These are phyloP conservation scores for Cacoxenus indagator DNA, from an alignment of 2,888 invertebrate genomes.

Conservation along the genomic window DNA sequence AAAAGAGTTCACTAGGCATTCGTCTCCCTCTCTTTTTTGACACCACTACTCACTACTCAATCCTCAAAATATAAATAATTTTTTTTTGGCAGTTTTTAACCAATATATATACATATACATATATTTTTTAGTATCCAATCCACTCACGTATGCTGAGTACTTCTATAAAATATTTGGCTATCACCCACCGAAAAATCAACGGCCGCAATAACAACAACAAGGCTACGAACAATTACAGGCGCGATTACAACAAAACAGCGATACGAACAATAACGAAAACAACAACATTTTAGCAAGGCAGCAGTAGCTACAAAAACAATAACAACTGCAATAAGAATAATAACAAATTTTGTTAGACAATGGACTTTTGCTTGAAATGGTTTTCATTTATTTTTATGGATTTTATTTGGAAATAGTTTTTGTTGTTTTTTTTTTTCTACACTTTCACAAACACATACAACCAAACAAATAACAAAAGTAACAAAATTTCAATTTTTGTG, in stretches of 20 bases:
- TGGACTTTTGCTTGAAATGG: slow-evolving; percentile 43
- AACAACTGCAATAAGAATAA: slow-evolving; percentile 24
- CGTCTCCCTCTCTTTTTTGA: not conserved
- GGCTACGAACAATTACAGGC: slow-evolving; percentile 33
- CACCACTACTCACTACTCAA: not conserved
- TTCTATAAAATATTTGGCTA: slow-evolving; percentile 41
- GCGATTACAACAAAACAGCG: slow-evolving; percentile 42
- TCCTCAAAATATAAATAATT: slow-evolving; percentile 7
- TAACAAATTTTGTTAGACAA: slow-evolving; percentile 34
- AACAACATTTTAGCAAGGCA: slow-evolving; percentile 14
- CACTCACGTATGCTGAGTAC: not conserved
- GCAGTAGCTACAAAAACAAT: slow-evolving; percentile 13
- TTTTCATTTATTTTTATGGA: slow-evolving; percentile 11
- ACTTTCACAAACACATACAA: not conserved
- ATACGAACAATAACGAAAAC: slow-evolving; percentile 29
- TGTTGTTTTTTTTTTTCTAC: not conserved
- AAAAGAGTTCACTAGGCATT: not conserved
- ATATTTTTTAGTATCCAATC: too few species aligned
- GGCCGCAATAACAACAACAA: slow-evolving; percentile 17
- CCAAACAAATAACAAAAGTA: not conserved
- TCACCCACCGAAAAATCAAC: slow-evolving; percentile 27
- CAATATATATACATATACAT: slow-evolving; percentile 52
- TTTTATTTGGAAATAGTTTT: not conserved
- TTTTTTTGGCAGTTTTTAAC: slow-evolving; percentile 51
- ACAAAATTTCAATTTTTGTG: not conserved